Evolutionary conservation across 2,888 invertebrate genomes (phyloP), one percentile per base, ranked within the genome.

Genomic region (Ecliptopera silaceata): DNA sequence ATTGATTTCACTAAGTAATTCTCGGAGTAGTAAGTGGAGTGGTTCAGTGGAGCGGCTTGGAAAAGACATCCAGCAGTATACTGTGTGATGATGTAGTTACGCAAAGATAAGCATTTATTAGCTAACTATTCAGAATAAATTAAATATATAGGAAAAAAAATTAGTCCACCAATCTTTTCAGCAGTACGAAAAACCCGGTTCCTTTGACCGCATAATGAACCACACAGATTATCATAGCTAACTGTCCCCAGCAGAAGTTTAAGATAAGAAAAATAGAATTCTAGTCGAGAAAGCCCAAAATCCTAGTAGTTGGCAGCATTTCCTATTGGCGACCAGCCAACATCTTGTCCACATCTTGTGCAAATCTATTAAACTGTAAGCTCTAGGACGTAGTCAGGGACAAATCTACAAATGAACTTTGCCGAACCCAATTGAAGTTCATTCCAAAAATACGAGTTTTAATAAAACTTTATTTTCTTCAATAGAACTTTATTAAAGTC

Each of bases 301-400:
- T 46, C 46, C 46, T 32, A 45, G 26, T 38, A 13, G 38, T 59
- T 54, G 59, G 54, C 54, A 50, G 42, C 46, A 22, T 36, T 46
- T 3, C 41, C 46, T 51, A 22, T 45, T 59, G 59, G 59, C 54
- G 12, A 22, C 12, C 6, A 4, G 45, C 59, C 59, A 59, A 46
- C 18, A 46, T 44, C 48, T 48, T 26, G 15, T 36, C 18, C 6
- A n/a, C 17, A 39, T 32, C 17, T 56, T 39, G 29, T 44, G 46
- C n/a, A 43, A 31, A 17, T 39, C n/a, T 31, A 18, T 31, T 39
- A 22, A 22, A 20, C 12, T 46, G 1, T 46, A 38, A 26, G 26
- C 26, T 26, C 26, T 29, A 38, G 26, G 22, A 6, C 3, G 8
- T 36, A 36, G 15, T 15, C 10, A 15, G 36, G 10, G 36, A 5